Evolutionary conservation across 2,113 vertebrate species (phyloP).

Genomic region (Heterochromis multidens): DNA sequence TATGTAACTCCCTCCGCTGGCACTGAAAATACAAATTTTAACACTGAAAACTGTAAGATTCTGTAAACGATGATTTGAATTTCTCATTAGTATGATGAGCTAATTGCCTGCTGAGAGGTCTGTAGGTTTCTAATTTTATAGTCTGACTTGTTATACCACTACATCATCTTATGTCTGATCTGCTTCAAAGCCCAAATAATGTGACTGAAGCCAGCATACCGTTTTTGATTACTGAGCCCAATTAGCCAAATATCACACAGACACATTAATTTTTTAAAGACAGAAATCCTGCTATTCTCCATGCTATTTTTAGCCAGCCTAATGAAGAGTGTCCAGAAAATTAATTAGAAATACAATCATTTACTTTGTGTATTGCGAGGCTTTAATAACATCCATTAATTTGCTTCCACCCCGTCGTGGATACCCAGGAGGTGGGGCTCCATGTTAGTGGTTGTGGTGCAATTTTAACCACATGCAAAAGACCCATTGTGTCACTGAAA

Average conservation of each 20-base stretch:
- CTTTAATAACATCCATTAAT: constrained; percentile 32
- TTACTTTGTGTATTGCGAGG: neutral
- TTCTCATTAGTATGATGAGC: neutral
- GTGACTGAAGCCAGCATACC: neutral
- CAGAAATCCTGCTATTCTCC: neutral
- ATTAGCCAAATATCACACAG: constrained; percentile 9
- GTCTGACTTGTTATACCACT: neutral
- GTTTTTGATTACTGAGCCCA: neutral
- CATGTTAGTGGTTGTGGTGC: neutral
- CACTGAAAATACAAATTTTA: constrained; percentile 65
- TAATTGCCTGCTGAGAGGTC: neutral
- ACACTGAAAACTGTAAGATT: neutral
- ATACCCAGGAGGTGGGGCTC: neutral
- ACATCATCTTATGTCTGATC: neutral
- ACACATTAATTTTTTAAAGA: constrained; percentile 3
- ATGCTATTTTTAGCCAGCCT: constrained; percentile 24
- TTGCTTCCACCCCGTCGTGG: neutral
- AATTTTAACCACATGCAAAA: neutral
- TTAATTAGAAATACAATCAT: constrained; percentile 18
- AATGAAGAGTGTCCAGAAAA: constrained; percentile 22
- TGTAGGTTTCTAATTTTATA: neutral
- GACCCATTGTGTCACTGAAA: neutral
- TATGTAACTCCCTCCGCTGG: constrained; percentile 71
- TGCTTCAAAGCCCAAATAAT: neutral
- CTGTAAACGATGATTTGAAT: neutral